Base-by-base conservation (phyloP, 2,888 invertebrate genomes). In the Drosophila pegasa region DNA sequence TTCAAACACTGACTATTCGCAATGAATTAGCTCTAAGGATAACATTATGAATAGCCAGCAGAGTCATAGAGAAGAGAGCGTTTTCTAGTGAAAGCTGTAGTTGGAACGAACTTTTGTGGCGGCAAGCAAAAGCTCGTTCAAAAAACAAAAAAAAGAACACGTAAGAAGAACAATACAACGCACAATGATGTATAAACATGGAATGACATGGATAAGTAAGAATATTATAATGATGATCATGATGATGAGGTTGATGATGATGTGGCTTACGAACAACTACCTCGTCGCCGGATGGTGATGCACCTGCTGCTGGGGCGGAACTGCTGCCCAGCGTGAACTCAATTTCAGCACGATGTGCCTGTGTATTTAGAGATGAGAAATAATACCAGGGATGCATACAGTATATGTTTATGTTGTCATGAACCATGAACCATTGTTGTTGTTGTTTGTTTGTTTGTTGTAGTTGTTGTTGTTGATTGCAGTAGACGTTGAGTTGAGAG, bases 291-390 rank as follows among this genome's bases (percentile, higher is more conserved):
- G 95, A 95, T 83, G 77, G 62, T 73, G 87, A 76, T 81, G 82
- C 51, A 37, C 51, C 22, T 25, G 37, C 20, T 41, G 22, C 51
- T 37, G 52, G 68, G 31, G 80, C 82, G 70, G 86, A 78, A 78
- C 87, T 90, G 83, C 86, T 88, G 94, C 97, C 97, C 94, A 96
- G 96, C 93, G 95, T 96, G 93, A 96, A 96, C 94, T 97, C 97
- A 94, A 97, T 96, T 95, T 97, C 97, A 93, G 96, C 95, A 92
- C 97, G 96, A 94, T 96, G 96, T 94, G 94, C 97, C 97, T 97
- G 71, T 66, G 55, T 59, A 18, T 64, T 74, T 61, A 66, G 12
- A 70, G 70, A 74, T 78, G 78, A 72, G 54, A 67, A 55, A 83
- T 77, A 83, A 55, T 69, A 84, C 75, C 81, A 84, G 72, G 79